phyloP scores from a whole-genome alignment of 2,113 vertebrate species.

The Todiramphus saurophagus region DNA sequence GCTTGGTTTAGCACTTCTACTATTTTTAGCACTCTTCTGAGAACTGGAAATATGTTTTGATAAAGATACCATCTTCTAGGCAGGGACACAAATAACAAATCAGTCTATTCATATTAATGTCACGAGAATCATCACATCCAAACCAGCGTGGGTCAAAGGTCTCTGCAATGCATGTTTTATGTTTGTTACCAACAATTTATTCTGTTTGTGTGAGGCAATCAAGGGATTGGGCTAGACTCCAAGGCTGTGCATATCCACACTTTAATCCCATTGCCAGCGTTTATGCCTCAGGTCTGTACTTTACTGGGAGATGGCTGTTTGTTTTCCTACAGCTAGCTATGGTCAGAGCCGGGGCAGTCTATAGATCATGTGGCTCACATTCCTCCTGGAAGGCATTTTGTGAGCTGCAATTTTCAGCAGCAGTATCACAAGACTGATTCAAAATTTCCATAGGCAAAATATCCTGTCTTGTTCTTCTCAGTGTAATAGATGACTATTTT shows the following conservation, averaged over 20 bases:
- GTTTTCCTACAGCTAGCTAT: conserved; percentile 1
- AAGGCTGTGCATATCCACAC: not conserved
- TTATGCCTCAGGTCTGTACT: not conserved
- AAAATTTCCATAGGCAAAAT: not conserved
- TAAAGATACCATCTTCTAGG: not conserved
- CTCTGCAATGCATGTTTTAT: not conserved
- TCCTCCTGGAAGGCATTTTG: not conserved
- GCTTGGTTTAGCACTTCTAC: not conserved
- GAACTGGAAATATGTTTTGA: conserved; percentile 28
- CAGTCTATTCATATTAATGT: not conserved
- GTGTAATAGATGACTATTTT: not conserved
- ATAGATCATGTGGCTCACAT: not conserved
- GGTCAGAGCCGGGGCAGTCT: not conserved
- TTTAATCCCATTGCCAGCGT: not conserved
- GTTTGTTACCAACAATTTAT: not conserved
- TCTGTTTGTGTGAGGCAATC: not conserved
- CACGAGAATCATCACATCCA: not conserved
- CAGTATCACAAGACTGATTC: not conserved
- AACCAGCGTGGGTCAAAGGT: not conserved
- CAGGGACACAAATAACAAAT: not conserved
- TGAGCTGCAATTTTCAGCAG: not conserved
- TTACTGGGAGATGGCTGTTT: not conserved
- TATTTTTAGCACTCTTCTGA: conserved; percentile 18
- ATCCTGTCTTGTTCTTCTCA: not conserved
- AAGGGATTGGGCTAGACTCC: not conserved